Base-by-base conservation (phyloP, 2,113 vertebrate genomes). In the Scomber japonicus region DNA sequence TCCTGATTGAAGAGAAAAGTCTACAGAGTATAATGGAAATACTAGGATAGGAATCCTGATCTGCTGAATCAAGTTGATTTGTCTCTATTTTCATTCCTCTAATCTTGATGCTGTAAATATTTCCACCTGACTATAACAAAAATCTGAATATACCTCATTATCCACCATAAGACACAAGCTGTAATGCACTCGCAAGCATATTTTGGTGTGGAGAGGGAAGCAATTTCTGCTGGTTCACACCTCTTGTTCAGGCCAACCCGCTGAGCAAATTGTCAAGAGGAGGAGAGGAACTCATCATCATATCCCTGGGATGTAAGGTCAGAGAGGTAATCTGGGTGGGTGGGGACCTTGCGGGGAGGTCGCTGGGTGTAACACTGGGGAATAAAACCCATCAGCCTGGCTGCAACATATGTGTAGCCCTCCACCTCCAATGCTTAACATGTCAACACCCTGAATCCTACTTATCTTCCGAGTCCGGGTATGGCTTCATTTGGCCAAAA, bases 221-320 rank as follows among this genome's bases (percentile, higher is more conserved):
- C 48, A 44, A 60, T 60, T 30, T 48, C 27, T 66, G 56, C 27
- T 7, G 51, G 31, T 63, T 45, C 50, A 50, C 66, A 63, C 53
- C 62, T 30, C 55, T 44, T 74, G 46, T 66, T 65, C 48, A 63
- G 61, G 9, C 17, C 0, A 11, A 10, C 62, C 68, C 10, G 12
- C 77, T 70, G 75, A 81, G 69, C 63, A 46, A 85, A 87, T 82
- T 78, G 68, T 76, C 82, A 69, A 35, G 48, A 66, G 46, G 53
- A 68, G 44, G 44, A 49, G 51, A 68, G 57, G 64, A 79, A 60
- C 59, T 81, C 70, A 55, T 77, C 70, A 57, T 77, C 70, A 57
- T 67, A 40, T 2, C 35, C 27, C 45, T 12, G 66, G 50, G 79
- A 68, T 67, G 53, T 69, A 71, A 74, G 74, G 81, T 86, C 74